phyloP scores from a whole-genome alignment of 1,140 invertebrate species.

The Lamellibrachia luymesi region DNA sequence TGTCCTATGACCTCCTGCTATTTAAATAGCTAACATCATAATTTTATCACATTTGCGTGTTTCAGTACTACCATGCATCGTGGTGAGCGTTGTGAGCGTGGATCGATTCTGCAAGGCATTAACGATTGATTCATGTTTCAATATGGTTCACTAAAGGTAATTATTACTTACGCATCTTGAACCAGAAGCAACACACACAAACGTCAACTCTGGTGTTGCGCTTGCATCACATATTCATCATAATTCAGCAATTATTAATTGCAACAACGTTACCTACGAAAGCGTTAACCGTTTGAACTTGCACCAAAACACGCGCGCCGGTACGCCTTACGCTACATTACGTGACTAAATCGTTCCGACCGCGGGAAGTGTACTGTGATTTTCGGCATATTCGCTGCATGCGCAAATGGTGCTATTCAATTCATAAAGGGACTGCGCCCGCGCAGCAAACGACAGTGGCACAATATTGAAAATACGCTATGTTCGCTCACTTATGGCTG shows the following conservation, averaged over 20 bases:
- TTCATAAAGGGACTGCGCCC: too few species aligned
- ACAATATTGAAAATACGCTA: background rate
- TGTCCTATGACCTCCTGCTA: background rate
- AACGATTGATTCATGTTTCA: background rate
- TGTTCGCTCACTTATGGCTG: too few species aligned
- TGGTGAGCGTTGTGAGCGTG: background rate
- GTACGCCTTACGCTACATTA: background rate
- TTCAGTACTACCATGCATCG: background rate
- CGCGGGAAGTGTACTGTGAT: background rate
- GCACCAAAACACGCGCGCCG: conserved; percentile 2
- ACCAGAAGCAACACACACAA: background rate
- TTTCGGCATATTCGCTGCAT: too few species aligned
- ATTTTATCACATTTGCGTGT: too few species aligned
- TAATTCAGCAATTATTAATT: background rate
- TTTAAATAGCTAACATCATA: too few species aligned
- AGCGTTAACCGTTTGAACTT: background rate
- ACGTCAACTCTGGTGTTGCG: background rate
- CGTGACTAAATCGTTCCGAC: background rate
- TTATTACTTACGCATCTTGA: background rate
- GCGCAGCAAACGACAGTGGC: background rate
- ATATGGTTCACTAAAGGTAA: background rate
- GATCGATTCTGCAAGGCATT: background rate
- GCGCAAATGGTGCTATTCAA: too few species aligned
- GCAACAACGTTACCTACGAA: background rate
- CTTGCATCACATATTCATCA: background rate